A percentile compares a stretch with the other conserved stretches of the same genome.
phyloP scores from a whole-genome alignment of 2,888 invertebrate genomes.

The Yponomeuta evonymella region DNA sequence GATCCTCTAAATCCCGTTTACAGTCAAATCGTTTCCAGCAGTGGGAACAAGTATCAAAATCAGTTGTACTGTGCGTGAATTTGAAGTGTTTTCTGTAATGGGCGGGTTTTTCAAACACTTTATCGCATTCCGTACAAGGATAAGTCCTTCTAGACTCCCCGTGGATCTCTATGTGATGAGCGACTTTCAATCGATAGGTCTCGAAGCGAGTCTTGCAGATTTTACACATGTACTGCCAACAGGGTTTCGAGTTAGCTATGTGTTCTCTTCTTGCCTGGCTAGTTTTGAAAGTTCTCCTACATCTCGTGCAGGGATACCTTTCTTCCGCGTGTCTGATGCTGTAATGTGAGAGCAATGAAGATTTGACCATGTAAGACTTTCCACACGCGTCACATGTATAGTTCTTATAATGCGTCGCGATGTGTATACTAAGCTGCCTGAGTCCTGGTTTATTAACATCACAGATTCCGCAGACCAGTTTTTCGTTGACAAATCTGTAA shows the following conservation, averaged over 20 bases:
- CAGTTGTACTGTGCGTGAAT: background rate
- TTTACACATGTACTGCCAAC: conserved; percentile 6
- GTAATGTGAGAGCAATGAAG: background rate
- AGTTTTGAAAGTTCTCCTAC: background rate
- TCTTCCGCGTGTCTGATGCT: background rate
- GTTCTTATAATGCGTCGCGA: conserved; percentile 45
- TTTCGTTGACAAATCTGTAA: conserved; percentile 34
- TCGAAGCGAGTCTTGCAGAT: background rate
- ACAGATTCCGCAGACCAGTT: conserved; percentile 41
- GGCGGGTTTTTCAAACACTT: background rate
- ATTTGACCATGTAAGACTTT: conserved; percentile 35
- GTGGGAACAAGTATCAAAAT: background rate
- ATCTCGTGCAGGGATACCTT: background rate
- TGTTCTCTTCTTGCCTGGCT: background rate
- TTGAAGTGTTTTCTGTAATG: background rate
- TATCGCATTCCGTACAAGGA: conserved; percentile 4
- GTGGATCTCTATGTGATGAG: background rate
- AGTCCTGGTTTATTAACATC: conserved; percentile 35
- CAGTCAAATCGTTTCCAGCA: conserved; percentile 9
- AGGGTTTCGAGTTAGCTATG: background rate
- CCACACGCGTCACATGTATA: conserved; percentile 54
- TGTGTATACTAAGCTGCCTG: conserved; percentile 44
- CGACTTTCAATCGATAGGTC: background rate
- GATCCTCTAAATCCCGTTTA: conserved; percentile 23
- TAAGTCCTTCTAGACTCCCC: background rate